Percentiles rank a stretch among this genome's conserved stretches.
These are phyloP conservation scores for Erynnis tages DNA, from an alignment of 2,888 invertebrate species.

Conservation along the genomic window DNA sequence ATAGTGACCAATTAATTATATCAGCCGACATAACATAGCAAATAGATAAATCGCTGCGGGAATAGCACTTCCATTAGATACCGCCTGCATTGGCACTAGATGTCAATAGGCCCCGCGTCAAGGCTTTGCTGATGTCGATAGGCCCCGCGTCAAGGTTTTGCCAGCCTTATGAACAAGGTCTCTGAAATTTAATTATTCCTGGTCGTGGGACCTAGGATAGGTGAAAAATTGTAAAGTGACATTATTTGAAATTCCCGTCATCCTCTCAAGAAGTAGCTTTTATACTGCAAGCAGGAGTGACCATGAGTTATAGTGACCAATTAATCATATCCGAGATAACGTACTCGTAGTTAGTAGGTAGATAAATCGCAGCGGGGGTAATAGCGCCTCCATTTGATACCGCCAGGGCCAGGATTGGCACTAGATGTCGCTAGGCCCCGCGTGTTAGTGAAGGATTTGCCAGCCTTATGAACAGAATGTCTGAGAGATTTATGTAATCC, in stretches of 20 bases:
- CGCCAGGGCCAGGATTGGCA: constrained; percentile 23
- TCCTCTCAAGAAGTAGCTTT: no score
- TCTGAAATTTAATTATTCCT: no score
- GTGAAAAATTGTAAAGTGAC: no score
- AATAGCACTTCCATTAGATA: constrained; percentile 27
- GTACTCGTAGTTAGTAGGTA: constrained; percentile 14
- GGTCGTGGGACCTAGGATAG: no score
- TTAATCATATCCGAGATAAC: constrained; percentile 20
- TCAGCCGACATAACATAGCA: constrained; percentile 17
- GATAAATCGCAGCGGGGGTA: constrained; percentile 26
- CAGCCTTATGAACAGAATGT: no score
- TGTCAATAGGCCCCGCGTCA: constrained; percentile 1
- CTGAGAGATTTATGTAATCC: no score
- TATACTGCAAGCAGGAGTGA: no score
- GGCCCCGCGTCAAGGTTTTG: neutral
- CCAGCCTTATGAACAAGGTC: no score
- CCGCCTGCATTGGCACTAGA: constrained; percentile 14
- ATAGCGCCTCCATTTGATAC: constrained; percentile 27
- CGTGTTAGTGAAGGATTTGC: neutral
- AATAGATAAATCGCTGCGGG: constrained; percentile 24
- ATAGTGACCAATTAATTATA: constrained; percentile 22
- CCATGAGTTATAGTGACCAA: constrained; percentile 23
- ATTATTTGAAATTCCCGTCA: no score
- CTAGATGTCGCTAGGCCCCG: neutral
- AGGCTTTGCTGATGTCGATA: no score